Base-by-base conservation (phyloP, 2,888 invertebrate genomes). In the Hyalella azteca region DNA sequence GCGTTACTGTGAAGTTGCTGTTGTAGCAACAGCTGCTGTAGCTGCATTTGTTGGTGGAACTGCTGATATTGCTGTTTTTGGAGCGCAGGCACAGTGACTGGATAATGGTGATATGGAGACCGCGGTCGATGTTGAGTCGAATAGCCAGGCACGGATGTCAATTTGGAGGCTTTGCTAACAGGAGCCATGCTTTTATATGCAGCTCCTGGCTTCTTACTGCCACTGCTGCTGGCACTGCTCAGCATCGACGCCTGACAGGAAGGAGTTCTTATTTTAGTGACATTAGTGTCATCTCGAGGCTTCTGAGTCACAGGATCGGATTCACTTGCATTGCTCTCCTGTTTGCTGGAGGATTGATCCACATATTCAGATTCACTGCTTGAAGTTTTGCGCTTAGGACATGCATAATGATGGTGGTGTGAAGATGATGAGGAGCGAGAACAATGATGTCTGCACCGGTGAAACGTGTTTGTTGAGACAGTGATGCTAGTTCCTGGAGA, bases 21-120 rank as follows among this genome's bases (percentile, higher is more conserved):
- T 19, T 75, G 75, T n/a, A 36, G 7, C n/a, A 75, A 45, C 3
- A 45, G 45, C 26, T 75, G 75, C 3, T 75, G 75, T n/a, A 75
- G 75, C 41, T 75, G 75, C 40, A 75, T 26, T 39, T 75, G 75
- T 26, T 75, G 75, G 11, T 66, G 66, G 66, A 36, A 66, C 66
- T 66, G 66, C 36, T 66, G 66, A n/a, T 66, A 66, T 32, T 66
- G 66, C 19, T 66, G 66, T 19, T 66, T 66, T 13, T 32, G 36
- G 19, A 36, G 66, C 19, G 66, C 66, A 36, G 36, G 15, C 13
- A 32, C 66, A 29, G 19, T 36, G 66, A 19, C 19, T 4, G 32
- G 36, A 36, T 29, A 36, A 19, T 66, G 66, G 13, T 59, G 59
- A 36, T 66, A 66, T 7, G 39, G 66, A 66, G 66, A 66, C 19